These are phyloP conservation scores for Rhagonycha fulva DNA, from an alignment of 2,888 invertebrate species.

Conservation along the genomic window DNA sequence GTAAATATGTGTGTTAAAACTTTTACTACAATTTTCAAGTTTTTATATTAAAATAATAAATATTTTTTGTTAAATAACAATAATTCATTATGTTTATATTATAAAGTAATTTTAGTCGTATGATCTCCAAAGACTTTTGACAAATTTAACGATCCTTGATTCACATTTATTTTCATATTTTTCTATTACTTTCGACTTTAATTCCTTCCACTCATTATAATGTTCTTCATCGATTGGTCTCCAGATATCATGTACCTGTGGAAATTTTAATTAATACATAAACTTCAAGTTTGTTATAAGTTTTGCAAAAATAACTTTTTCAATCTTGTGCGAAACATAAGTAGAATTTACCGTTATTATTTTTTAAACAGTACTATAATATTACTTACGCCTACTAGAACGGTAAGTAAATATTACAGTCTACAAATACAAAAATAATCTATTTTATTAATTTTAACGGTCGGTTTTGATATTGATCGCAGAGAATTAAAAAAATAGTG, in stretches of 20 bases:
- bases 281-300: not conserved
- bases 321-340: too few species aligned
- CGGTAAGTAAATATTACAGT: too few species aligned
- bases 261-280: not conserved
- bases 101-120: not conserved
- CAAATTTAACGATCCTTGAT: not conserved
- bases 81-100: not conserved
- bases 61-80: not conserved
- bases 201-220: constrained; percentile 3
- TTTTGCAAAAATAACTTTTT: not conserved
- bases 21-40: not conserved
- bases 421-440: too few species aligned
- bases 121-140: constrained; percentile 1
- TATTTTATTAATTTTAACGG: too few species aligned
- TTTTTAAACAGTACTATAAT: too few species aligned
- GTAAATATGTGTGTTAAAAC: not conserved
- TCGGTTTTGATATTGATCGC: too few species aligned
- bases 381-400: too few species aligned
- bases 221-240: not conserved
- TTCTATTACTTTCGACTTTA: not conserved
- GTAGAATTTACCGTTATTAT: too few species aligned
- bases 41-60: not conserved
- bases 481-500: too few species aligned
- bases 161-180: not conserved
- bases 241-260: not conserved